These are phyloP conservation scores for Nothoprocta pentlandii DNA, from an alignment of 2,113 vertebrate species.

Conservation along the genomic window DNA sequence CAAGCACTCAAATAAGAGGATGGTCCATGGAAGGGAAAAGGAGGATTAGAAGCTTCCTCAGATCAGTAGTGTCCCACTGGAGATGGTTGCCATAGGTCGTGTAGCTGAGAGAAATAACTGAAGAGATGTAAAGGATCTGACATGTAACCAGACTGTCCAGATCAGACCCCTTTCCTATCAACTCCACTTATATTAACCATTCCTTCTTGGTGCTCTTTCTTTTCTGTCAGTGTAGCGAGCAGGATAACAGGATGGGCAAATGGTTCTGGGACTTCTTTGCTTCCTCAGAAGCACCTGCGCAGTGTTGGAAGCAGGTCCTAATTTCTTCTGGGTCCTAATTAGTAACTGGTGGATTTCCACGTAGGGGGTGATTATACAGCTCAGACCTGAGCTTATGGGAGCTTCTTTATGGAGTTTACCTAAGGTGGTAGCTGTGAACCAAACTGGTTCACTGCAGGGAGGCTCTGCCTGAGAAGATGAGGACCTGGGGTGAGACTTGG, in stretches of 20 bases:
- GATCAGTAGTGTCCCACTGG: not conserved
- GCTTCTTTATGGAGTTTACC: not conserved
- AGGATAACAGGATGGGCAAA: not conserved
- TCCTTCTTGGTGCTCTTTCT: not conserved
- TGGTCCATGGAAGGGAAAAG: not conserved
- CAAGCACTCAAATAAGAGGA: not conserved
- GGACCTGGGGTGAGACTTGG: not conserved
- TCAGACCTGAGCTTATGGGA: fast-evolving
- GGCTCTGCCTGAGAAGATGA: not conserved
- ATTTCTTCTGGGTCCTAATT: not conserved
- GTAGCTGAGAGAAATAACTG: not conserved
- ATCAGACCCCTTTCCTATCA: not conserved
- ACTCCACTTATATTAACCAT: not conserved
- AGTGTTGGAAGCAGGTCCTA: not conserved
- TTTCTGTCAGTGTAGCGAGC: not conserved
- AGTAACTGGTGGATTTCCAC: not conserved
- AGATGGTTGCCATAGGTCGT: not conserved
- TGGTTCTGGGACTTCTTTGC: not conserved
- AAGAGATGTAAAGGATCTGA: not conserved
- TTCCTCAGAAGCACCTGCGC: not conserved
- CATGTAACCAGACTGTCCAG: not conserved
- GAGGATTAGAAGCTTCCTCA: not conserved
- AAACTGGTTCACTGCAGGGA: not conserved
- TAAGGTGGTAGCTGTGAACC: not conserved
- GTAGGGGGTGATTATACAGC: not conserved